phyloP scores from a whole-genome alignment of 2,797 vertebrate species.

The Sebastolobus altivelis region DNA sequence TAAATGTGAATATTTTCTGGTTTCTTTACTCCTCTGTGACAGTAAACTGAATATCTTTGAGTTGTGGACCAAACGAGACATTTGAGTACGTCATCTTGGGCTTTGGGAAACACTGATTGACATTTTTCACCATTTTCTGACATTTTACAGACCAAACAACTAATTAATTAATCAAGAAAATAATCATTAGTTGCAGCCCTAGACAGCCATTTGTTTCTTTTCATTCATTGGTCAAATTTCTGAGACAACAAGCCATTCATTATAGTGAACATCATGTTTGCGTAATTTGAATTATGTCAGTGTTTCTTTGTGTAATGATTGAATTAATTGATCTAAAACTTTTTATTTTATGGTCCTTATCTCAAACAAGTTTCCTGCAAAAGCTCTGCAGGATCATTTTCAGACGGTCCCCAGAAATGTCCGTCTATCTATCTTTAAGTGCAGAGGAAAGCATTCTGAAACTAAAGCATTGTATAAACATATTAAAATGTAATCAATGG shows the following conservation, averaged over 20 bases:
- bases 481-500: background rate
- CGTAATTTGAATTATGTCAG: background rate
- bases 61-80: too few relatives aligned
- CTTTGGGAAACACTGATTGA: too few relatives aligned
- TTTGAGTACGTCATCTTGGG: too few relatives aligned
- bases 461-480: background rate
- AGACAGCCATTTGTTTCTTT: background rate
- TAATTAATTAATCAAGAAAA: too few relatives aligned
- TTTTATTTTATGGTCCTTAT: background rate
- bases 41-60: too few relatives aligned
- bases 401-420: background rate
- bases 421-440: background rate
- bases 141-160: too few relatives aligned
- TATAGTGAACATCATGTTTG: background rate
- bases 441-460: background rate
- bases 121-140: too few relatives aligned
- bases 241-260: background rate
- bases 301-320: background rate
- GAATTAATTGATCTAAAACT: background rate
- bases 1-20: too few relatives aligned
- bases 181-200: too few relatives aligned
- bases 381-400: too few relatives aligned
- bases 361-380: background rate
- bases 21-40: too few relatives aligned
- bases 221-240: background rate